phyloP scores from a whole-genome alignment of 2,888 invertebrate genomes.

The Smittia sp. region DNA sequence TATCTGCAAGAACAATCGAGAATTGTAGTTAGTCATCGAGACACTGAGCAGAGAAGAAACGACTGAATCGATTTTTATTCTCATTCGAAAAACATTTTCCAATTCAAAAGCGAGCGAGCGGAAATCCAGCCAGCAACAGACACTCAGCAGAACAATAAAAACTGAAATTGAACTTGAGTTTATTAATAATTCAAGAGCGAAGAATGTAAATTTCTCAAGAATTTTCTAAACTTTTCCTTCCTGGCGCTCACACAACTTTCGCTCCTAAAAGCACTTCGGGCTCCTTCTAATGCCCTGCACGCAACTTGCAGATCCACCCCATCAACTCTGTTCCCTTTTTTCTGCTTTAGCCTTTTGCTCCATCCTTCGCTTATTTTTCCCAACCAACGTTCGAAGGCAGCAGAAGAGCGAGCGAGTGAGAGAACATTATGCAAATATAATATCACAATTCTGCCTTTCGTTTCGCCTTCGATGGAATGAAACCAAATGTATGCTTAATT shows the following conservation, averaged over 20 bases:
- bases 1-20: conserved; percentile 42
- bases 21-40: conserved; percentile 3
- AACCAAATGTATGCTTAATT: conserved; percentile 11
- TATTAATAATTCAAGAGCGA: conserved; percentile 31
- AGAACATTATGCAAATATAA: conserved; percentile 10
- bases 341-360: background rate
- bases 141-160: conserved; percentile 8
- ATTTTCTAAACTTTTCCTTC: background rate
- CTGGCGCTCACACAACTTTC: background rate
- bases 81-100: background rate
- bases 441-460: background rate
- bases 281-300: too few species aligned
- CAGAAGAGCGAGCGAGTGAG: background rate
- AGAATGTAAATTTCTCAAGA: conserved; percentile 25
- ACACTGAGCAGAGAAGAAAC: background rate
- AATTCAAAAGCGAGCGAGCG: background rate
- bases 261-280: too few species aligned
- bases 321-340: background rate
- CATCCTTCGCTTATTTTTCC: background rate
- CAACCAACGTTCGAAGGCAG: background rate
- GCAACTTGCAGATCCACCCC: too few species aligned
- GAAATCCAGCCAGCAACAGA: background rate
- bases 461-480: background rate
- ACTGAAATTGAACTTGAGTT: conserved; percentile 36
- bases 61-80: background rate